These are phyloP conservation scores for Hydropsyche betteni DNA, from an alignment of 2,888 invertebrate genomes.

Conservation along the genomic window DNA sequence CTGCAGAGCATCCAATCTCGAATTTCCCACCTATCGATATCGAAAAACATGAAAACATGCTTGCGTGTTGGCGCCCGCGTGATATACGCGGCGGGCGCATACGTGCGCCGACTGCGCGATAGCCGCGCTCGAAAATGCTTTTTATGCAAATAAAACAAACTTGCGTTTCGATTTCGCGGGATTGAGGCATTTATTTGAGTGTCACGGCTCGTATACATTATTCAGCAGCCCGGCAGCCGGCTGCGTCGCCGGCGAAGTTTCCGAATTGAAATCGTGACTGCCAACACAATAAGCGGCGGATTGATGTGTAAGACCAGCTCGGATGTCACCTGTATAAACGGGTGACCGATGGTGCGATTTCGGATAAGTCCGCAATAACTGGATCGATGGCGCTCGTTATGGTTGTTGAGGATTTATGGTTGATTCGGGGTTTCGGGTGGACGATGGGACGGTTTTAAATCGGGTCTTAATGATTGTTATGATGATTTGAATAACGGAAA, in stretches of 20 bases:
- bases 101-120: slow-evolving; percentile 31
- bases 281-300: slow-evolving; percentile 37
- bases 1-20: no score
- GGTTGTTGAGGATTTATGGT: no score
- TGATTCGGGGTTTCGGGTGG: no score
- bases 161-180: slow-evolving; percentile 45
- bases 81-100: neutral
- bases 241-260: slow-evolving; percentile 42
- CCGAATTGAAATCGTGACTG: slow-evolving; percentile 47
- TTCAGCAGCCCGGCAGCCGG: slow-evolving; percentile 32
- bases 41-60: no score
- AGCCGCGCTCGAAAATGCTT: slow-evolving; percentile 35
- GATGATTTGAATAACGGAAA: no score
- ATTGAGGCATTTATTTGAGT: slow-evolving; percentile 46
- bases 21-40: no score
- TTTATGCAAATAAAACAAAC: slow-evolving; percentile 46
- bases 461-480: no score
- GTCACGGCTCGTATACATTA: slow-evolving; percentile 43
- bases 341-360: neutral
- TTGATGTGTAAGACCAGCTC: slow-evolving; percentile 27
- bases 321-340: slow-evolving; percentile 34
- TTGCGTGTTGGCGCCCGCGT: no score
- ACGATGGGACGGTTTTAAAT: no score
- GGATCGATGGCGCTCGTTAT: no score
- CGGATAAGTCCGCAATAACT: no score